Percentiles rank a stretch among this genome's conserved stretches.
These are phyloP conservation scores for Zenarchopterus dispar DNA, from an alignment of 2,797 vertebrate species.

Conservation along the genomic window DNA sequence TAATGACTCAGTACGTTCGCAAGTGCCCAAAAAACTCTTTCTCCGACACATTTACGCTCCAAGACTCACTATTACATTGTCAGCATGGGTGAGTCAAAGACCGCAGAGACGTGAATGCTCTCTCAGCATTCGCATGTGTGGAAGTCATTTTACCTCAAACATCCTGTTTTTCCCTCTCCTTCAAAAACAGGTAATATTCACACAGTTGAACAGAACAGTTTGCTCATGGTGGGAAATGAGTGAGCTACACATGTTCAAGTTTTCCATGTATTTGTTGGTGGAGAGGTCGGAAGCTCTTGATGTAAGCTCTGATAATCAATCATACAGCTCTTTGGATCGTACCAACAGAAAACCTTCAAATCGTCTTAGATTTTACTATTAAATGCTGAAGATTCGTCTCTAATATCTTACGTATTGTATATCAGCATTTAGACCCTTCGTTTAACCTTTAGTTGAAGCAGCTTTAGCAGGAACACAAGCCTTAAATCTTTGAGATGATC, in stretches of 20 bases:
- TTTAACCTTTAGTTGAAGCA: too few relatives aligned
- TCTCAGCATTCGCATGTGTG: conserved; percentile 34
- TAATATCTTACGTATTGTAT: too few relatives aligned
- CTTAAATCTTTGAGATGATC: too few relatives aligned
- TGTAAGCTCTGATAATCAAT: background rate
- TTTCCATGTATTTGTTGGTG: background rate
- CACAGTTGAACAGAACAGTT: background rate
- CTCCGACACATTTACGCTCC: background rate
- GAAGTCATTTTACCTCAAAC: conserved; percentile 22
- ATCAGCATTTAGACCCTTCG: too few relatives aligned
- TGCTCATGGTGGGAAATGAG: conserved; percentile 5
- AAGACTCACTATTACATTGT: background rate
- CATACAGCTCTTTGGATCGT: background rate
- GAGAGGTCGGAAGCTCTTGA: background rate
- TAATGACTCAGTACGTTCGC: conserved; percentile 22
- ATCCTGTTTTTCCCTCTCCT: conserved; percentile 36
- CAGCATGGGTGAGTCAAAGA: conserved; percentile 48
- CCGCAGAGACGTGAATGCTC: conserved; percentile 37
- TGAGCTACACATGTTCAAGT: background rate
- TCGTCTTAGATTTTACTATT: too few relatives aligned
- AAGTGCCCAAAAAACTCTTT: background rate
- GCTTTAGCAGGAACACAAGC: too few relatives aligned
- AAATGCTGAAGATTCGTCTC: too few relatives aligned
- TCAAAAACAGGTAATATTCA: background rate
- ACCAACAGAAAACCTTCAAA: too few relatives aligned